Evolutionary conservation across 2,113 vertebrate genomes (phyloP), one percentile per base, ranked within the genome.

Genomic region (Hippoglossus stenolepis): DNA sequence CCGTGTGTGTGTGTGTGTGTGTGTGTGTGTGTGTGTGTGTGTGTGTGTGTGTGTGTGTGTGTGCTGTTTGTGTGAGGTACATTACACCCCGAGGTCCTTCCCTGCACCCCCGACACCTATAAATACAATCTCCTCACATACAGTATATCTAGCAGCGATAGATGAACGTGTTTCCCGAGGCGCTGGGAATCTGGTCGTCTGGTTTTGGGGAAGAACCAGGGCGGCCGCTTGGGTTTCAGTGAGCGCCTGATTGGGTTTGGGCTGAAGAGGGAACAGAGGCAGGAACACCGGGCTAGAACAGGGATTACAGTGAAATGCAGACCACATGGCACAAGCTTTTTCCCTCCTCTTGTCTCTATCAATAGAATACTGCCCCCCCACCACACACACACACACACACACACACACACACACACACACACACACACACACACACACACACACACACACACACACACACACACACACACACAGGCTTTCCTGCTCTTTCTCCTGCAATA

Each of bases 251-350:
- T 81, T 87, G 88, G 59, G 43, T 83, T 75, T 63, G 56, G 54
- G 57, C 69, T 84, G 84, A 63, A 57, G 75, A 83, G 68, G 73
- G 71, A 84, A 80, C 74, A 38, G 75, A 86, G 76, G 75, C 81
- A 80, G 83, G 82, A 90, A 91, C 84, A 86, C 84, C 77, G 3
- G 78, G 73, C 87, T 89, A 35, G 78, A 88, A 77, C 70, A 82
- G 79, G 87, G 90, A 92, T 90, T 89, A 90, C 58, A 82, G 70
- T 38, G 14, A 92, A 94, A 93, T 89, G 85, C 83, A 89, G 86
- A 93, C 88, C 93, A 94, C 91, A 92, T 94, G 92, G 87, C 73
- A 82, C 80, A 66, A 84, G 74, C 70, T 81, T 90, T 77, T 85
- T 79, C 5, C 72, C 79, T 75, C 28, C 58, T 79, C 84, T 70